These are phyloP conservation scores for Manacus vitellinus DNA, from an alignment of 2,113 vertebrate species.

Conservation along the genomic window DNA sequence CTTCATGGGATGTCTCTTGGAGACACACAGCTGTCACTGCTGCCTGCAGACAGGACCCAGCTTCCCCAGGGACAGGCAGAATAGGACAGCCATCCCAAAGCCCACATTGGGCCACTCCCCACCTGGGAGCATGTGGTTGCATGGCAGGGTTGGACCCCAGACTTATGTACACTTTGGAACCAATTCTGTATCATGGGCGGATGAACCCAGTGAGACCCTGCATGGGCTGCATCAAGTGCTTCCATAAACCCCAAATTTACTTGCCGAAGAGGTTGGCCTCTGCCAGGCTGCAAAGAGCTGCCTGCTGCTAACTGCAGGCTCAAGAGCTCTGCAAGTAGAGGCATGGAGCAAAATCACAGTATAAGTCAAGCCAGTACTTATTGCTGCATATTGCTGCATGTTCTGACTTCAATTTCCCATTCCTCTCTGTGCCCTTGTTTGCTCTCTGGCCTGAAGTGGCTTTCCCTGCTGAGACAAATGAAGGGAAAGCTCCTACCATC, in stretches of 20 bases:
- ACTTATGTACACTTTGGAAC: background rate
- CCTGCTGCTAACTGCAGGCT: background rate
- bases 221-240: background rate
- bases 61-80: background rate
- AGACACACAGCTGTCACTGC: background rate
- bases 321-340: background rate
- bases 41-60: background rate
- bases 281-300: background rate
- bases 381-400: background rate
- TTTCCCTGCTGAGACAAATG: background rate
- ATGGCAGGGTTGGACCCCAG: background rate
- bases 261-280: background rate
- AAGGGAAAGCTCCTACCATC: background rate
- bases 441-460: background rate
- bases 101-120: background rate
- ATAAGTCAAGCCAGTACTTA: background rate
- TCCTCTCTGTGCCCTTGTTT: background rate
- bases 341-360: background rate
- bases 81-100: rapidly evolving
- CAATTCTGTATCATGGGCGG: background rate
- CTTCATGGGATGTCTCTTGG: background rate
- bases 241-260: background rate
- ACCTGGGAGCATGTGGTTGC: rapidly evolving
- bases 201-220: rapidly evolving
- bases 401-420: background rate